Percentiles rank a stretch among this genome's conserved stretches.
Evolutionary conservation across 37 sponge, comb jelly and placozoan species (phyloP).

Genomic region (Mnemiopsis leidyi): DNA sequence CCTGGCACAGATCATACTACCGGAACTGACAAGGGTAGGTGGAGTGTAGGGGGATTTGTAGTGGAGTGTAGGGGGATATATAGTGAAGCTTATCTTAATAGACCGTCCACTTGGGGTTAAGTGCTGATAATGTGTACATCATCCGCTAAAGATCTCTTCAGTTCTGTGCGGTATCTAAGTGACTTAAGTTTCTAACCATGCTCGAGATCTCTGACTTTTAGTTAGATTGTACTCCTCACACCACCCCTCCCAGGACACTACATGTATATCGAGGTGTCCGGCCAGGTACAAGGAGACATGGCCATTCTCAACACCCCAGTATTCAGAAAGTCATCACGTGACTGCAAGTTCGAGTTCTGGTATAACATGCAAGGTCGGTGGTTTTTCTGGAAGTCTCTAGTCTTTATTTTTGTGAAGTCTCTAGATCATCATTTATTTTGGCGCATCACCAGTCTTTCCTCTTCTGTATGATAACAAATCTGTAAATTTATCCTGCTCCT

Average conservation of each 20-base stretch:
- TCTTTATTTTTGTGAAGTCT: too few species aligned
- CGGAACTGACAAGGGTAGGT: too few species aligned
- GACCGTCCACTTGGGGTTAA: too few species aligned
- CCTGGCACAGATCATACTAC: conserved; percentile 54
- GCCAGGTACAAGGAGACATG: neutral
- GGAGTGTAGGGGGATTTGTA: too few species aligned
- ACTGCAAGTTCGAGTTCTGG: conserved; percentile 54
- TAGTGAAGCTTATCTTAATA: too few species aligned
- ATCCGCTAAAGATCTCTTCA: too few species aligned
- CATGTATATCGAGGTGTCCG: conserved; percentile 52
- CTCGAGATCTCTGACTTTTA: too few species aligned
- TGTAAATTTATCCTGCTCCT: neutral
- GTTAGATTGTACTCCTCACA: neutral
- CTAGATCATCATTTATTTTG: too few species aligned
- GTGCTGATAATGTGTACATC: too few species aligned
- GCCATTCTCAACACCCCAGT: conserved; percentile 64
- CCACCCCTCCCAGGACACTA: conserved; percentile 40
- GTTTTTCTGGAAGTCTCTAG: neutral
- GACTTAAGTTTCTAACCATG: neutral
- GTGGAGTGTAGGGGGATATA: too few species aligned
- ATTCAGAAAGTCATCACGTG: conserved; percentile 47
- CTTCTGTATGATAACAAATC: neutral
- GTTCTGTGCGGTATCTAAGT: too few species aligned
- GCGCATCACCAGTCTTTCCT: too few species aligned
- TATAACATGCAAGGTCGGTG: conserved; percentile 12